Conservation (phyloP, 2,113 vertebrate genomes). For the Dipodomys merriami region DNA sequence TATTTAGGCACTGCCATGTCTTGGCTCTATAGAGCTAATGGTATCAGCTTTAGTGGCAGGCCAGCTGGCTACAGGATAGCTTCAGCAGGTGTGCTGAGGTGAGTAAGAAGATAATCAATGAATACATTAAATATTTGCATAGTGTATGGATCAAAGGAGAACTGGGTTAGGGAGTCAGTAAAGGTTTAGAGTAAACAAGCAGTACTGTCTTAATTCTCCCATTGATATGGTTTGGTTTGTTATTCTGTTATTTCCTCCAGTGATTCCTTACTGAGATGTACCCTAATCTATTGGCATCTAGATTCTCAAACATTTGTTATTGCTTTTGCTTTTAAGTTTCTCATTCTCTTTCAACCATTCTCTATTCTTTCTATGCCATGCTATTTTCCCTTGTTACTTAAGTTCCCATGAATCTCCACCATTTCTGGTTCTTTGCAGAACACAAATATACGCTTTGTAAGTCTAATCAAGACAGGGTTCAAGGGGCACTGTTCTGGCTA, state of each 20-base stretch:
- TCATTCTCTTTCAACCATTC: not conserved
- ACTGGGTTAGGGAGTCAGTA: not conserved
- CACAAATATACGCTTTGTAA: not conserved
- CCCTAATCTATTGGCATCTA: not conserved
- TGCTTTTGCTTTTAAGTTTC: conserved; percentile 36
- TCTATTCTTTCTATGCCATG: not conserved
- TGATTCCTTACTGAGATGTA: not conserved
- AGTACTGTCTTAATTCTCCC: conserved; percentile 8
- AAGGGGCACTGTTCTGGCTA: not conserved
- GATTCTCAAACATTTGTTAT: conserved; percentile 44
- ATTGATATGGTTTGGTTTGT: not conserved
- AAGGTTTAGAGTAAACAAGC: not conserved
- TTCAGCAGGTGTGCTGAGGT: conserved; percentile 11
- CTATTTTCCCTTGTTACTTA: conserved; percentile 14
- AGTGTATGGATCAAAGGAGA: conserved; percentile 31
- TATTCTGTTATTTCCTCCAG: conserved; percentile 4
- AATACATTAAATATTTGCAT: conserved; percentile 48
- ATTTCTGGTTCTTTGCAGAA: conserved; percentile 5
- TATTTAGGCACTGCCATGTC: not conserved
- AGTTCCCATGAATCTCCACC: not conserved
- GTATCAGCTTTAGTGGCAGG: not conserved
- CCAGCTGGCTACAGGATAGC: not conserved
- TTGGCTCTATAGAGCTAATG: not conserved
- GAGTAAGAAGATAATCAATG: conserved; percentile 4
- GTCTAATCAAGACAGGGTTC: not conserved